phyloP scores from a whole-genome alignment of 2,113 vertebrate genomes.

The Chamaetylas fuelleborni region DNA sequence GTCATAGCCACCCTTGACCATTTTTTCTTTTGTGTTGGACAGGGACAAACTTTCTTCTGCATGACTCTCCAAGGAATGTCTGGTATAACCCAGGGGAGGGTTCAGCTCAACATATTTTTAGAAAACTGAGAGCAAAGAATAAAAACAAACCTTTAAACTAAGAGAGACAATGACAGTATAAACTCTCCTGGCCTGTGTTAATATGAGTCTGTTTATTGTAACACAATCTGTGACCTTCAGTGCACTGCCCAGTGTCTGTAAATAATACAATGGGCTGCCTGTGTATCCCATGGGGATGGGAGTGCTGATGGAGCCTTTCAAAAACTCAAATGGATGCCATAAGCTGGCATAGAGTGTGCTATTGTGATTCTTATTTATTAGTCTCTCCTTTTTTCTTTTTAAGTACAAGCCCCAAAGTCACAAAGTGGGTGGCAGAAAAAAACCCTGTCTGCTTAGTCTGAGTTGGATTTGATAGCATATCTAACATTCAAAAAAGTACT shows the following conservation, averaged over 20 bases:
- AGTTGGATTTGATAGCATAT: not conserved
- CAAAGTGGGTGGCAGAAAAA: conserved; percentile 4
- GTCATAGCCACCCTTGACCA: not conserved
- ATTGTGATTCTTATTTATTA: conserved; percentile 53
- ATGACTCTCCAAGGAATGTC: not conserved
- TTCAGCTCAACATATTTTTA: conserved; percentile 34
- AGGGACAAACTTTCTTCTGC: not conserved
- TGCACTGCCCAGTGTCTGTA: conserved; percentile 33
- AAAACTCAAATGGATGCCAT: conserved; percentile 25
- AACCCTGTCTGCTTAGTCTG: not conserved
- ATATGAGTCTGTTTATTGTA: conserved; percentile 53
- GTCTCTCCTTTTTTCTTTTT: not conserved
- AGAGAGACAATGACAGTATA: conserved; percentile 33
- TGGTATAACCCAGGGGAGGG: not conserved
- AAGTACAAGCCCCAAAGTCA: not conserved
- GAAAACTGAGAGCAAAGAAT: conserved; percentile 18
- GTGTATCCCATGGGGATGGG: conserved; percentile 10
- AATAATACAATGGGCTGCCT: conserved; percentile 54
- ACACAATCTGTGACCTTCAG: conserved; percentile 53
- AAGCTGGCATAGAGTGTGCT: conserved; percentile 1
- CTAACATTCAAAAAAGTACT: not conserved
- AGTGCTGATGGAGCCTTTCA: conserved; percentile 50
- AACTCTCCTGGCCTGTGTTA: conserved; percentile 17
- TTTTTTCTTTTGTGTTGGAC: not conserved
- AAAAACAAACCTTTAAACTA: conserved; percentile 40